Evolutionary conservation across 2,113 vertebrate genomes (phyloP), one percentile per base, ranked within the genome.

Genomic region (Daphoenositta chrysoptera): DNA sequence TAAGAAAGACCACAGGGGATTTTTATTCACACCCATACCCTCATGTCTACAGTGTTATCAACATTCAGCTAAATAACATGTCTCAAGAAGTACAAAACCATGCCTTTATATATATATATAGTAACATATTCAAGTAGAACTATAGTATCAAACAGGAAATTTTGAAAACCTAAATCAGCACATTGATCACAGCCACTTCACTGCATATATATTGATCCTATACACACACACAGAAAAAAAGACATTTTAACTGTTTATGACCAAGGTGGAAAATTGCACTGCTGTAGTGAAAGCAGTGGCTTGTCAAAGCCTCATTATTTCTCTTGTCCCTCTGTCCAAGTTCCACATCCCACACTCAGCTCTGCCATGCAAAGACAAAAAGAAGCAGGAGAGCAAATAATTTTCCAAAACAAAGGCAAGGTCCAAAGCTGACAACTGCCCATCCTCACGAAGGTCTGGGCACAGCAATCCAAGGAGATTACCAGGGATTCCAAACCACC

Each of bases 401-500:
- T 69, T 68, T 88, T 72, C 30, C 68, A 65, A 96, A 97, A 96
- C 64, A 96, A 96, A 85, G 68, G 65, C 77, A 85, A 97, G 65
- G 82, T 79, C 83, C 71, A 94, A 95, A 96, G 94, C 91, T 90
- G 76, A 80, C 50, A 84, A 56, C 20, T 48, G 57, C 40, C 75
- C 95, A 60, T 80, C 79, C 88, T 94, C 91, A 39, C 13, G 1
- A 47, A 89, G 54, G 50, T 85, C 31, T 78, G 82, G 28, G 80
- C 83, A 66, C 83, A 92, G 94, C 95, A 97, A 97, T 97, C 97
- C 94, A 92, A 28, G 39, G 72, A 95, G 91, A 72, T 97, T 84
- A 81, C 51, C 70, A 90, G 94, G 82, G 79, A 98, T 96, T 97
- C 96, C 97, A 96, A 97, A 97, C 89, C 97, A 98, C 97, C 90